Evolutionary conservation across 2,888 invertebrate species (phyloP), one percentile per base, ranked within the genome.

Genomic region (Acrobasis repandana): DNA sequence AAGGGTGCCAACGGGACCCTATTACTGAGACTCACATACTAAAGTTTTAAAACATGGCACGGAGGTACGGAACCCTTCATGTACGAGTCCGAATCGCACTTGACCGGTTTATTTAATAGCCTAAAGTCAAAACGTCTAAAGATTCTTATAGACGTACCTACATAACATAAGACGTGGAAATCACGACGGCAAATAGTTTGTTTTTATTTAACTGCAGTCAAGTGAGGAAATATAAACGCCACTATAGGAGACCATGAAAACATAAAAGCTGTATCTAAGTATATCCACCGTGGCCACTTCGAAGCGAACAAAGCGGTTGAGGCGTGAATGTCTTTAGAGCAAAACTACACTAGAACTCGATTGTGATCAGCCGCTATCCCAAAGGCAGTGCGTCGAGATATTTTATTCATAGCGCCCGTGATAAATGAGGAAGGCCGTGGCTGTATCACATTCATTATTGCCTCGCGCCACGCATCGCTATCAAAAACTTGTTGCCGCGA

Each of bases 361-460:
- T 87, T 82, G 83, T 79, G 78, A 87, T 87, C 76, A 82, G 79
- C 76, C 81, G 77, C 82, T 84, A 85, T 87, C 83, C 85, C 80
- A 84, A 81, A 84, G 84, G 82, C 85, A 83, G 80, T 78, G 74
- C 70, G 79, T 82, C 83, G 80, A 84, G 84, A 90, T 88, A 88
- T 89, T 88, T 90, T 90, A 91, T 90, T 90, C 90, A 90, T 88
- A 88, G 85, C 83, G 79, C 77, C 71, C 77, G 81, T 90, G 90
- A 90, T 89, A 90, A 90, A 90, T 89, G 88, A 86, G 83, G 76
- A 80, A 83, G 79, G 83, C 81, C 76, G 80, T 72, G 79, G 82
- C 79, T 81, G 82, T 87, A 89, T 86, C 85, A 88, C 88, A 90
- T 91, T 89, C 85, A 91, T 90, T 90, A 91, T 83, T 79, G 83